A percentile compares a stretch with the other conserved stretches of the same genome.
These are phyloP conservation scores for Lithobates sylvaticus DNA, from an alignment of 2,797 vertebrate genomes.

Conservation along the genomic window DNA sequence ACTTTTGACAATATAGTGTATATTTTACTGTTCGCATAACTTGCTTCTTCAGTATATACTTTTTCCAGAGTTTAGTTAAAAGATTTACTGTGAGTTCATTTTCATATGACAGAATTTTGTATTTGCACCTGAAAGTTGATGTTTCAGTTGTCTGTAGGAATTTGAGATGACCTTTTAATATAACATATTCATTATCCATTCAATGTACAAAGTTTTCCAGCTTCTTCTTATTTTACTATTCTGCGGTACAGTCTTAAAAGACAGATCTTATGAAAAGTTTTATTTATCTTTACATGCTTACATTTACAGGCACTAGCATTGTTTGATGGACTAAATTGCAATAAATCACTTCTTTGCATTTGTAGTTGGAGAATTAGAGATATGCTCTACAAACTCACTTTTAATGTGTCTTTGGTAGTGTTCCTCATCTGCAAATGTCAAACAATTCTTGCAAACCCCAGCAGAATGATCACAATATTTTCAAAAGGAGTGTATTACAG, in stretches of 20 bases:
- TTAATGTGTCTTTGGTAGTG: background rate
- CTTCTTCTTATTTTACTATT: background rate
- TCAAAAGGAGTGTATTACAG: background rate
- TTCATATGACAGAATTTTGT: too few species aligned
- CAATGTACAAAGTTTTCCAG: background rate
- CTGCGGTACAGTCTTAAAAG: background rate
- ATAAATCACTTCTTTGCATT: background rate
- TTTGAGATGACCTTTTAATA: too few species aligned
- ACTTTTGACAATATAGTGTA: too few species aligned
- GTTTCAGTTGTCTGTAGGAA: too few species aligned
- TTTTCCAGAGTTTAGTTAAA: too few species aligned
- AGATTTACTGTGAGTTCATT: too few species aligned
- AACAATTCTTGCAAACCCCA: background rate
- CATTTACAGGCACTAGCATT: background rate
- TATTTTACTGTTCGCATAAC: too few species aligned
- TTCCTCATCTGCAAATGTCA: conserved; percentile 34
- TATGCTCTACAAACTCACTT: background rate
- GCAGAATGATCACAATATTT: conserved; percentile 20
- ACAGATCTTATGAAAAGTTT: background rate
- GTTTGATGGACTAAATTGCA: conserved; percentile 9
- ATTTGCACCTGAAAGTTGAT: too few species aligned
- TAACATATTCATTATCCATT: background rate
- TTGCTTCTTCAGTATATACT: too few species aligned
- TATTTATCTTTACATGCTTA: background rate
- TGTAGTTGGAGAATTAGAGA: background rate